These are phyloP conservation scores for Cecropterus lyciades DNA, from an alignment of 1,140 invertebrate species.

Conservation along the genomic window DNA sequence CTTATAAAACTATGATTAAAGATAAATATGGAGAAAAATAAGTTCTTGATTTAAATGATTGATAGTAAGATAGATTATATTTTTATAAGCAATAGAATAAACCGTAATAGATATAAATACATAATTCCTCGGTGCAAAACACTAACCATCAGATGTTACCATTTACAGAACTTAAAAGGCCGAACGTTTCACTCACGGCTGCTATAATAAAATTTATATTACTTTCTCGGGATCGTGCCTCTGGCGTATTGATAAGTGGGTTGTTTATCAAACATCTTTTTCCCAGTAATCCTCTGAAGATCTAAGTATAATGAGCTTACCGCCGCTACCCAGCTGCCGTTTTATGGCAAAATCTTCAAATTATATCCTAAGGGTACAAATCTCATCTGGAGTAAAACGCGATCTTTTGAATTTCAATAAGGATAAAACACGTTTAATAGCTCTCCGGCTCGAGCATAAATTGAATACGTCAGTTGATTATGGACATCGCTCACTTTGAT, in stretches of 20 bases:
- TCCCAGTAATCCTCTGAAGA: conserved; percentile 64
- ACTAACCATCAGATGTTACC: conserved; percentile 4
- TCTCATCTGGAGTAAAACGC: conserved; percentile 65
- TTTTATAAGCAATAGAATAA: no score
- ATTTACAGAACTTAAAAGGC: conserved; percentile 39
- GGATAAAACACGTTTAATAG: conserved; percentile 57
- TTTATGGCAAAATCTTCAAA: conserved; percentile 68
- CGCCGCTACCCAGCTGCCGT: conserved; percentile 66
- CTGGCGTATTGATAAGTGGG: conserved; percentile 72
- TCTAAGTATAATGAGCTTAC: conserved; percentile 56
- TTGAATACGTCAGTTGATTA: conserved; percentile 57
- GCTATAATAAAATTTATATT: conserved; percentile 62
- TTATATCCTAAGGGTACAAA: conserved; percentile 70
- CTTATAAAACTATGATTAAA: no score
- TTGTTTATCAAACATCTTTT: conserved; percentile 77
- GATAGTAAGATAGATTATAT: no score
- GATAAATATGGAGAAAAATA: no score
- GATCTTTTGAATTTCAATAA: conserved; percentile 72
- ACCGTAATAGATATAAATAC: no score
- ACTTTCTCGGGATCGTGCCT: conserved; percentile 49
- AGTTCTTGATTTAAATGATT: no score
- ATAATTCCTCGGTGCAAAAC: neutral
- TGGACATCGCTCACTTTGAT: conserved; percentile 41
- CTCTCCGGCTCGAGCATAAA: conserved; percentile 46
- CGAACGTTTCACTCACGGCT: conserved; percentile 47